Conservation (phyloP, 2,888 invertebrate species). For the Drosophila glabriapex region DNA sequence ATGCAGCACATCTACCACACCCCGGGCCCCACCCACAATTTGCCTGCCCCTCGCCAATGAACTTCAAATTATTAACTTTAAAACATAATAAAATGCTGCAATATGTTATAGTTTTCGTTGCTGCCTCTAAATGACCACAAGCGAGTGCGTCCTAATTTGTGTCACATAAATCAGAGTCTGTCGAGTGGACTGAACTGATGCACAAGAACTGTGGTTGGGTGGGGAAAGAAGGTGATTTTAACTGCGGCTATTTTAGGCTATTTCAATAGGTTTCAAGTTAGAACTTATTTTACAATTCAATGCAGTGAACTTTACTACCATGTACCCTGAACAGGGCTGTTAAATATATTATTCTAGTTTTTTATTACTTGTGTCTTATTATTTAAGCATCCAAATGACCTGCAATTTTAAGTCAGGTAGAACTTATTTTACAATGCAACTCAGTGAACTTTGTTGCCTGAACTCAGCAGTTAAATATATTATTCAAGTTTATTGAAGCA, state of each 20-base stretch:
- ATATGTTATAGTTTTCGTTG: conserved; percentile 48
- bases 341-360: neutral
- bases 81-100: conserved; percentile 66
- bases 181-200: neutral
- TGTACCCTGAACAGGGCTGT: neutral
- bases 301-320: too few species aligned
- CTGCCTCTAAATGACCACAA: conserved; percentile 46
- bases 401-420: too few species aligned
- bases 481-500: too few species aligned
- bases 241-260: neutral
- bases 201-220: neutral
- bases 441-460: too few species aligned
- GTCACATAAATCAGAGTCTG: conserved; percentile 58
- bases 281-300: too few species aligned
- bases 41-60: neutral
- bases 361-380: too few species aligned
- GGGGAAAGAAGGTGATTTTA: neutral
- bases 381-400: too few species aligned
- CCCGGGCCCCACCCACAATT: neutral
- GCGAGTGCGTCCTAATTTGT: conserved; percentile 56
- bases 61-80: conserved; percentile 64
- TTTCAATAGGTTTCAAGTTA: neutral
- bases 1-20: conserved; percentile 26
- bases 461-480: too few species aligned
- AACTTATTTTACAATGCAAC: too few species aligned